phyloP scores from a whole-genome alignment of 2,888 invertebrate genomes.

The Zaprionus lineosus region DNA sequence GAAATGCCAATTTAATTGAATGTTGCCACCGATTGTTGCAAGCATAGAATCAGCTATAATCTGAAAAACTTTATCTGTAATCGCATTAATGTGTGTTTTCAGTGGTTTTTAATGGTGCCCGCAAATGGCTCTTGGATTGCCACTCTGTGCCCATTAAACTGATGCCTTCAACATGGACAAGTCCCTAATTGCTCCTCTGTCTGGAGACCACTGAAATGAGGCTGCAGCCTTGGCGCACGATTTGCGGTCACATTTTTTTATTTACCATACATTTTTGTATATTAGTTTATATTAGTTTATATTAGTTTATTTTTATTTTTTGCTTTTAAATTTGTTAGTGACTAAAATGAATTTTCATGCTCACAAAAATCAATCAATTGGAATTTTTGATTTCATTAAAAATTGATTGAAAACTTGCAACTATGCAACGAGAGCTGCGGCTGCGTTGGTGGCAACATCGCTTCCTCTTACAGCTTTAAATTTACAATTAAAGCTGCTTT shows the following conservation, averaged over 20 bases:
- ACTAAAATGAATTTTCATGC: conserved; percentile 11
- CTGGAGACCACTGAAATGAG: neutral
- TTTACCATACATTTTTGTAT: neutral
- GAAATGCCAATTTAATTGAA: conserved; percentile 37
- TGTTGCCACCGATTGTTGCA: conserved; percentile 19
- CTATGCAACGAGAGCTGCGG: conserved; percentile 2
- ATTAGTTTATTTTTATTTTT: no score
- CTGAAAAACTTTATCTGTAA: conserved; percentile 43
- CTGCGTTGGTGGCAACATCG: neutral
- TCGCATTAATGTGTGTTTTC: conserved; percentile 66
- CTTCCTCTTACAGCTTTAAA: conserved; percentile 1
- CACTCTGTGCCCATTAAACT: conserved; percentile 57
- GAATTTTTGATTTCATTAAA: conserved; percentile 38
- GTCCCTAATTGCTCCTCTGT: conserved; percentile 32
- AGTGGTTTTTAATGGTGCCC: conserved; percentile 63
- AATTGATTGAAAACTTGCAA: conserved; percentile 43
- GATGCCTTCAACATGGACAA: conserved; percentile 21
- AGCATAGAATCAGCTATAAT: conserved; percentile 26
- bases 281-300: neutral
- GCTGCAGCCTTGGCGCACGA: no score
- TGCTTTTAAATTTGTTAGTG: no score
- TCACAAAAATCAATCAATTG: conserved; percentile 4
- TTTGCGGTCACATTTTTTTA: neutral
- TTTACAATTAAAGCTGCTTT: conserved; percentile 4
- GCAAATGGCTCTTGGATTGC: conserved; percentile 61